phyloP scores from a whole-genome alignment of 2,113 vertebrate genomes.

The Ciconia stormi region DNA sequence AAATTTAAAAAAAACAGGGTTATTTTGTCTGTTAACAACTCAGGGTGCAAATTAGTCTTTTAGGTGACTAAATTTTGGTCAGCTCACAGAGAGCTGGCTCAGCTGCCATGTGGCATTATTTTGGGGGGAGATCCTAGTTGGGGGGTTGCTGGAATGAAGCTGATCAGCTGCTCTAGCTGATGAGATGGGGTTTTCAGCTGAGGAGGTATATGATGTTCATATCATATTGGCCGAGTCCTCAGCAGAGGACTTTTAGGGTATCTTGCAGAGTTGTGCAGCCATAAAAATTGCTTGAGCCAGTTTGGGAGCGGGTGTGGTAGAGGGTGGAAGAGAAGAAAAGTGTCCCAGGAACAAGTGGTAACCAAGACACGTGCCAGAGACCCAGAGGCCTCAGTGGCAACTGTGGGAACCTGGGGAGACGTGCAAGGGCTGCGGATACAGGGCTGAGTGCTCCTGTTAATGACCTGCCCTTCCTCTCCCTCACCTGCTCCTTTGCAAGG shows the following conservation, averaged over 20 bases:
- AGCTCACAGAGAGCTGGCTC: background rate
- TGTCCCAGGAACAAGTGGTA: background rate
- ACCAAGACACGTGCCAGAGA: accelerated
- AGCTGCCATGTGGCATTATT: background rate
- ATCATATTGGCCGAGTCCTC: accelerated
- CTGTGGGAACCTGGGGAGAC: background rate
- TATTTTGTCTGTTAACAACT: background rate
- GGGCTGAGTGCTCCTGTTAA: background rate
- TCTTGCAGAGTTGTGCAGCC: background rate
- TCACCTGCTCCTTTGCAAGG: background rate
- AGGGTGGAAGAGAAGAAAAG: background rate
- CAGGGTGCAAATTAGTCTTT: background rate
- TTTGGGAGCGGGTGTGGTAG: background rate
- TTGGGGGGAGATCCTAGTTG: background rate
- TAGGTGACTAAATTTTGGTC: background rate
- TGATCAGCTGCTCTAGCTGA: background rate
- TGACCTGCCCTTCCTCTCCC: background rate
- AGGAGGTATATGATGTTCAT: background rate
- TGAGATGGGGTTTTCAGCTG: background rate
- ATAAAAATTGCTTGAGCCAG: background rate
- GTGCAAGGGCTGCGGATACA: background rate
- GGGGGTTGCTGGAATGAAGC: background rate
- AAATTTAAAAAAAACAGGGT: background rate
- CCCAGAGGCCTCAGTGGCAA: background rate
- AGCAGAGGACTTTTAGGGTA: background rate